Evolutionary conservation across 2,888 invertebrate species (phyloP), one percentile per base, ranked within the genome.

Genomic region (Nemotelus pantherinus): DNA sequence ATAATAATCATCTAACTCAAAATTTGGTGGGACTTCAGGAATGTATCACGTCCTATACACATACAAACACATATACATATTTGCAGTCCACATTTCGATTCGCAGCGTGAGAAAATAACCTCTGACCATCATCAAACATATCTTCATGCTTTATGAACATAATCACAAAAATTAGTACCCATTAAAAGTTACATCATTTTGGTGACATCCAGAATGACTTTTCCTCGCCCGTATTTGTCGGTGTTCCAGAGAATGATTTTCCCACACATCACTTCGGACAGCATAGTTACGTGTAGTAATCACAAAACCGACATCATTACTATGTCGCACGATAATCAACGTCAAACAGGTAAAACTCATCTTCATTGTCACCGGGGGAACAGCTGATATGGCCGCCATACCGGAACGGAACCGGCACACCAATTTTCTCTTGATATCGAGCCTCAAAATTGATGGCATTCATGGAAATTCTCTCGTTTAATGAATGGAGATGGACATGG

Each of bases 391-490:
- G 48, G 63, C 48, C 60, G 47, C 74, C 45, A 25, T 25, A 25
- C 25, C 25, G 25, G 1, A 25, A 25, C 25, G 25, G 25, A 25
- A 25, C 25, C 25, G 25, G 25, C 25, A 50, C 74, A 44, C 60
- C 74, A 63, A 74, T 74, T 74, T 60, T 48, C 63, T 48, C 41
- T 63, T 60, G 60, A 74, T 41, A 60, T 60, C 48, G 70, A 55
- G 39, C 41, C 50, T 53, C 70, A 60, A 39, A 63, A 57, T 63
- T 48, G 50, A 74, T 74, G 41, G 63, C 50, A 63, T 74, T 63
- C 70, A 55, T 55, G 53, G 53, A 41, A 74, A 74, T 74, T 74
- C 74, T 41, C 48, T 41, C 60, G n/a, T 74, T 74, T 60, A 74
- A 60, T 74, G 74, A 74, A 74, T 74, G 74, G 53, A 74, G 63